phyloP scores from a whole-genome alignment of 2,797 vertebrate species.

The Sebastes cheni region DNA sequence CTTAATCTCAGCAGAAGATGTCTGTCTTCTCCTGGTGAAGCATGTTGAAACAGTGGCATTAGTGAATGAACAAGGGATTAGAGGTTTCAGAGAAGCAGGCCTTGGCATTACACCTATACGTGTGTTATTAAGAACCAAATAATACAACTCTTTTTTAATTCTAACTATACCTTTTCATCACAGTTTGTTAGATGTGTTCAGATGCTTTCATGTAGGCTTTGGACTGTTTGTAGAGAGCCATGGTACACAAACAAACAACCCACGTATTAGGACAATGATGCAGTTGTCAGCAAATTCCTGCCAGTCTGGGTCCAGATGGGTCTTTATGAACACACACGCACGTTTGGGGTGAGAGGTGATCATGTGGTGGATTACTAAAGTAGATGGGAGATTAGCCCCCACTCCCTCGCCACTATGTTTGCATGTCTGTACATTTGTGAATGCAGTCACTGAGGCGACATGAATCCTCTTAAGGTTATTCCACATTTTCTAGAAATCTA shows the following conservation, averaged over 20 bases:
- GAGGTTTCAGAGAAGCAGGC: not conserved
- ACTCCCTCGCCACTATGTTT: not conserved
- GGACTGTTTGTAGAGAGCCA: not conserved
- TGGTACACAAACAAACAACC: not conserved
- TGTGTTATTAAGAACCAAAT: not conserved
- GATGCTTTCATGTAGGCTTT: not conserved
- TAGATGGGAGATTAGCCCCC: constrained; percentile 41
- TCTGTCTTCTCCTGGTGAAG: constrained; percentile 28
- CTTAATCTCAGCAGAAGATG: constrained; percentile 52
- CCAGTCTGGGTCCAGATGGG: constrained; percentile 46
- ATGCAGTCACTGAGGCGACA: not conserved
- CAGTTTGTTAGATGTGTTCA: not conserved
- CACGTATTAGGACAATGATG: not conserved
- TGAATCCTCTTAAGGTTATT: not conserved
- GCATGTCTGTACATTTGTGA: constrained; percentile 12
- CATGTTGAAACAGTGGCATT: constrained; percentile 34
- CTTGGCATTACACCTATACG: not conserved
- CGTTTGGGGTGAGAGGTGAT: constrained; percentile 44
- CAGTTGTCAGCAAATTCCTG: constrained; percentile 5
- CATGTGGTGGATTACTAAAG: constrained; percentile 55
- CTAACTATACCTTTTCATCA: not conserved
- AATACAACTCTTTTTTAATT: not conserved
- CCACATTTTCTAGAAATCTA: not conserved
- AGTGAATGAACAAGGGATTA: constrained; percentile 18
- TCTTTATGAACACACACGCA: constrained; percentile 12